Base-by-base conservation (phyloP, 1,140 invertebrate species). In the Amphibalanus amphitrite region DNA sequence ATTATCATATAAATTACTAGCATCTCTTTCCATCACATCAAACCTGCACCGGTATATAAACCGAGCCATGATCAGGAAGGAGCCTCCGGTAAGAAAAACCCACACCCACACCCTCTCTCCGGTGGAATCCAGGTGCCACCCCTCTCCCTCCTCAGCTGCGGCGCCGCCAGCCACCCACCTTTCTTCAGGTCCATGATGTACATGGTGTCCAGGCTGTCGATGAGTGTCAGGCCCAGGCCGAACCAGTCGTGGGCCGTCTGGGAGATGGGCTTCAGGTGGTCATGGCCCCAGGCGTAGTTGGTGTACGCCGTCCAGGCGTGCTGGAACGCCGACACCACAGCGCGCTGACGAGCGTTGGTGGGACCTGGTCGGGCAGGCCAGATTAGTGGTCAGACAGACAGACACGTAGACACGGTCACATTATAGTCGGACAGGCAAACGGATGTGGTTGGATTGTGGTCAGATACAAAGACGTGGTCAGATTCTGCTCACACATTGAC, bases 291-390 rank as follows among this genome's bases (percentile, higher is more conserved):
- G 6, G 94, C 93, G 82, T 87, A 92, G 73, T 88, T 85, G 78
- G 89, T 90, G 78, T 97, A 97, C 0, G 90, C 92, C 72, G 83
- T 84, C 94, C 95, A 98, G 0, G 95, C 93, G 82, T 95, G 91
- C 76, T 86, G 86, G 76, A 96, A 93, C 28, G 92, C 93, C 29
- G 86, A 84, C 0, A 94, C 87, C 26, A 98, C 87, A 15, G 90
- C 90, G 76, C 82, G 81, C 80, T 96, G 93, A 25, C 88, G 83
- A 28, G 86, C 82, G 80, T 92, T 95, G 73, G 85, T 83, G 17
- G 91, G 88, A 0, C 89, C 90, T 86, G 77, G 74, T n/a, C n/a
- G n/a, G n/a, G n/a, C n/a, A n/a, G n/a, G n/a, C n/a, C n/a, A n/a
- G n/a, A n/a, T n/a, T n/a, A n/a, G n/a, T n/a, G n/a, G n/a, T n/a